phyloP scores from a whole-genome alignment of 2,888 invertebrate genomes.

The Fragum whitleyi region DNA sequence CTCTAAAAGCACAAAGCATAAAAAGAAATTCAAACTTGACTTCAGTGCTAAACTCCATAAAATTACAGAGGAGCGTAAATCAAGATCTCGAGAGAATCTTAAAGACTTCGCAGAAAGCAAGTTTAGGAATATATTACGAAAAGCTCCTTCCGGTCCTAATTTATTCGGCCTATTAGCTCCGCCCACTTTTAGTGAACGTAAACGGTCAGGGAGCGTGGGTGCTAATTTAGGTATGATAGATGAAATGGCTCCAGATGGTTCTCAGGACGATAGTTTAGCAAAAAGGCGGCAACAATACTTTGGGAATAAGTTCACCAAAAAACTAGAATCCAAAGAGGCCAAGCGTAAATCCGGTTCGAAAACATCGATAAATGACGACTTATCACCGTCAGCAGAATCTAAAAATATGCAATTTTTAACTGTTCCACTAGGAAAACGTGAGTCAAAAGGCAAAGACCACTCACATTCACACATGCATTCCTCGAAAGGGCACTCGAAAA shows the following conservation, averaged over 20 bases:
- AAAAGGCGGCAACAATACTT: conserved; percentile 47
- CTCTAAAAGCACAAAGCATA: conserved; percentile 75
- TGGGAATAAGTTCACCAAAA: conserved; percentile 61
- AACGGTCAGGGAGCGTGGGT: conserved; percentile 81
- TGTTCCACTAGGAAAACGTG: conserved; percentile 60
- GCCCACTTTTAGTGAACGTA: conserved; percentile 70
- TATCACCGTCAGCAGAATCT: conserved; percentile 64
- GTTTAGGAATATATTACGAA: conserved; percentile 71
- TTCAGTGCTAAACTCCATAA: conserved; percentile 79
- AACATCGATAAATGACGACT: conserved; percentile 63
- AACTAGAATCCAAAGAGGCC: conserved; percentile 61
- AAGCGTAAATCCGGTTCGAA: conserved; percentile 63
- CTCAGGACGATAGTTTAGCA: conserved; percentile 47
- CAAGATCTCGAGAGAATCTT: conserved; percentile 73
- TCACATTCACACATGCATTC: conserved; percentile 15
- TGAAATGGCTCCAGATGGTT: conserved; percentile 44
- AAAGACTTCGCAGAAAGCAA: conserved; percentile 74
- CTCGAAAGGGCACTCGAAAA: conserved; percentile 23
- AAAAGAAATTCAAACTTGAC: conserved; percentile 81
- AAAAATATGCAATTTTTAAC: conserved; percentile 69
- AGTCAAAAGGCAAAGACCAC: conserved; percentile 51
- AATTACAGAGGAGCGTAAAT: conserved; percentile 79
- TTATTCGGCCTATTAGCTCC: conserved; percentile 78
- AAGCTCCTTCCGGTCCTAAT: conserved; percentile 80
- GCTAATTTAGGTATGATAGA: conserved; percentile 72